Base-by-base conservation (phyloP, 2,888 invertebrate species). In the Ommatoiulus sabulosus region DNA sequence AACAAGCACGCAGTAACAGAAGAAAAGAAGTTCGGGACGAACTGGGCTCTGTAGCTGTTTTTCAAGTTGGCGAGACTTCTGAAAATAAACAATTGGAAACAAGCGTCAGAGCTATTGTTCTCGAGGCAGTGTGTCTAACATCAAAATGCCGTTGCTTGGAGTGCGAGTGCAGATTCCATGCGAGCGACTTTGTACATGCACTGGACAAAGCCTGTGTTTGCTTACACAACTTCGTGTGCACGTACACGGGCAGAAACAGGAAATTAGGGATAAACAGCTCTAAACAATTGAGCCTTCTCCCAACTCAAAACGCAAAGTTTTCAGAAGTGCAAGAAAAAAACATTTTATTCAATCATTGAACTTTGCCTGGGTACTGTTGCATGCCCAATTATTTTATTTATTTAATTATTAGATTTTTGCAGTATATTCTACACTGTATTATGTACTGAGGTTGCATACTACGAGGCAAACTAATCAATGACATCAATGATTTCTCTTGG, bases 71-170 rank as follows among this genome's bases (percentile, higher is more conserved):
- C 24, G 24, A 72, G 72, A 72, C 72, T 72, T 72, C 72, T 72
- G 72, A 72, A 72, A 72, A 72, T 72, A 72, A 72, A 72, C 72
- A 72, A 72, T 72, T 72, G 7, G 72, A 72, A 72, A 72, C 24
- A 72, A 72, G 24, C 72, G 24, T 72, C 72, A 72, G 72, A 72
- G 20, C 72, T 24, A 72, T 72, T 72, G 72, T 72, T 72, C 72
- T 72, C 24, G 72, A 0, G 24, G 72, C 72, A 72, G 72, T 24
- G 72, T 72, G 72, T 72, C 24, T 72, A 72, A 72, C 72, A 72
- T 72, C 72, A 72, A 72, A 72, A 72, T 72, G 72, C 72, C 24
- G 24, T 72, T 24, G 24, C 72, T 72, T 10, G 24, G 24, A 24
- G 72, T 72, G 63, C 63, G 63, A 17, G 63, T 72, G 24, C 72